A percentile compares a stretch with the other conserved stretches of the same genome.
These are phyloP conservation scores for Syngnathus rostellatus DNA, from an alignment of 2,797 vertebrate genomes.

Conservation along the genomic window DNA sequence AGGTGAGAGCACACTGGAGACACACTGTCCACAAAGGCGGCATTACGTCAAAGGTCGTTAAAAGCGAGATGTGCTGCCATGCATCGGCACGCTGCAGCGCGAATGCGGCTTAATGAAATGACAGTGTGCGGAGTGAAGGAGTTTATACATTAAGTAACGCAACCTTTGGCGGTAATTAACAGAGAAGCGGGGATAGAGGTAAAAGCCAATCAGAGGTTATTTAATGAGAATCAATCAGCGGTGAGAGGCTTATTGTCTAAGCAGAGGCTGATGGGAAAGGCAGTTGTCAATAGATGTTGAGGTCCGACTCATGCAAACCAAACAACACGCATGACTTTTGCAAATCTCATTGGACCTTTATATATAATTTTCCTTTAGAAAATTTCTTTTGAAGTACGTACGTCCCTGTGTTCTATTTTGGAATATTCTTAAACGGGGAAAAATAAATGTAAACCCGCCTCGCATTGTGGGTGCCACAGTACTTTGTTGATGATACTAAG, in stretches of 20 bases:
- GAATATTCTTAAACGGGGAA: no score
- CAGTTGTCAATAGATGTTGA: background rate
- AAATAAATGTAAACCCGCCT: no score
- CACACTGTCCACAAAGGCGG: background rate
- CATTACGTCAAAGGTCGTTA: conserved; percentile 7
- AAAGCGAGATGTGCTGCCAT: background rate
- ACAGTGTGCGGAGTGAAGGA: conserved; percentile 1
- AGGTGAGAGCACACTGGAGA: background rate
- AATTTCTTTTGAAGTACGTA: no score
- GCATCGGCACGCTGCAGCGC: background rate
- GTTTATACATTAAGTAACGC: conserved; percentile 5
- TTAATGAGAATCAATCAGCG: conserved; percentile 9
- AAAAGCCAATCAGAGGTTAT: conserved; percentile 7
- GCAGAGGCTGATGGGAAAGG: background rate
- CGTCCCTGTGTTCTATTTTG: no score
- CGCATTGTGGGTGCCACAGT: no score
- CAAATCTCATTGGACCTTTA: background rate
- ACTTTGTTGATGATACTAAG: no score
- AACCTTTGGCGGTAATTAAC: conserved; percentile 13
- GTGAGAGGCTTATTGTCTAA: background rate
- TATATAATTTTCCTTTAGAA: background rate
- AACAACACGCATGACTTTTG: background rate
- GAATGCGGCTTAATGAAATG: conserved; percentile 3
- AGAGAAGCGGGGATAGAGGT: conserved; percentile 1
- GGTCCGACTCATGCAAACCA: background rate